Conservation (phyloP, 2,888 invertebrate species). For the Myopa testacea region DNA sequence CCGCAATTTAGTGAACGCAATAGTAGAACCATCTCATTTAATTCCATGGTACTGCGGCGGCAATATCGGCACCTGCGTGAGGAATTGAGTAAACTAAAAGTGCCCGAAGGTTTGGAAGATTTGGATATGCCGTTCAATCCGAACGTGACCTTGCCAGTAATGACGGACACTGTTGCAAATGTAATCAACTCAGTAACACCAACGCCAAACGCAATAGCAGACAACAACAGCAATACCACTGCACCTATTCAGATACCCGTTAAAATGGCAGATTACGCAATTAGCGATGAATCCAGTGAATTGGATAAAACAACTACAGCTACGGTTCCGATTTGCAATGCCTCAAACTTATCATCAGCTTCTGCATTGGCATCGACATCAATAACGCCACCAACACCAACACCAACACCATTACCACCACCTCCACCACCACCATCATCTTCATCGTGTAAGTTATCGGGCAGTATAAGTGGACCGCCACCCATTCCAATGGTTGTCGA, state of each 20-base stretch:
- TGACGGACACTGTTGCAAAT: conserved; percentile 53
- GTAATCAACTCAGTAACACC: conserved; percentile 41
- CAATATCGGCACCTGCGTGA: conserved; percentile 87
- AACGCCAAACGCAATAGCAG: neutral
- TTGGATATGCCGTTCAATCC: conserved; percentile 73
- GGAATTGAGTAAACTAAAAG: conserved; percentile 84
- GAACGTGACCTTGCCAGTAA: conserved; percentile 59
- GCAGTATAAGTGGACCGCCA: conserved; percentile 9
- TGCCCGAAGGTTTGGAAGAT: conserved; percentile 81
- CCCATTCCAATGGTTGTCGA: conserved; percentile 44
- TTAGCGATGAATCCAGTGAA: conserved; percentile 1
- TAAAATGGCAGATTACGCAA: conserved; percentile 14
- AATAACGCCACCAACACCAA: too few relatives aligned
- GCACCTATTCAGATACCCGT: conserved; percentile 4
- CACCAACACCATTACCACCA: too few relatives aligned
- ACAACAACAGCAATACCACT: conserved; percentile 20
- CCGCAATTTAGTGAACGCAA: conserved; percentile 81
- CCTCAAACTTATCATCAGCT: conserved; percentile 13
- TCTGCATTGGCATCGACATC: conserved; percentile 16
- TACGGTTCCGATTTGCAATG: neutral
- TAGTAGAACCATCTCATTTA: conserved; percentile 81
- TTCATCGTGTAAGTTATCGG: conserved; percentile 25
- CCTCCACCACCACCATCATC: neutral
- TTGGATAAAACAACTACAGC: neutral
- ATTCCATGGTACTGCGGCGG: conserved; percentile 81